Percentiles rank a stretch among this genome's conserved stretches.
Evolutionary conservation across 92 coral and sea anemone genomes (phyloP).

Genomic region (Bergia sp.): DNA sequence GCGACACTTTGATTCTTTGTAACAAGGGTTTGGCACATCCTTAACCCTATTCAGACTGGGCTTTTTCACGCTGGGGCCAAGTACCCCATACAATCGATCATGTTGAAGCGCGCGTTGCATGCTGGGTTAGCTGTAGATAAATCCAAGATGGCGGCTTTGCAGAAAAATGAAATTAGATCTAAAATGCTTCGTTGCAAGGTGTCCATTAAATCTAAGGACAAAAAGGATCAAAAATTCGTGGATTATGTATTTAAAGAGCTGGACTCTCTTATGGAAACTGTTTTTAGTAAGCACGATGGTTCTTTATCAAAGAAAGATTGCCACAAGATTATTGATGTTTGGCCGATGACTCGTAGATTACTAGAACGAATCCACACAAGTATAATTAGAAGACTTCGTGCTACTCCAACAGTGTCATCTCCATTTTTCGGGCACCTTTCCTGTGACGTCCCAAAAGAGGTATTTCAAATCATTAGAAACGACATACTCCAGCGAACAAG

Average conservation of each 20-base stretch:
- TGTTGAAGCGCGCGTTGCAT: too few species aligned
- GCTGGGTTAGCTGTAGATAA: too few species aligned
- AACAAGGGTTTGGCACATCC: too few species aligned
- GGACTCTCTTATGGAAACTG: slow-evolving; percentile 41
- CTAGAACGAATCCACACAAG: slow-evolving; percentile 32
- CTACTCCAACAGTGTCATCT: slow-evolving; percentile 32
- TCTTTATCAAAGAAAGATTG: slow-evolving; percentile 31
- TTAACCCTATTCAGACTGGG: too few species aligned
- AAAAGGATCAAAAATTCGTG: background rate
- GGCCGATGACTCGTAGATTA: slow-evolving; percentile 36
- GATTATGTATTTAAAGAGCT: background rate
- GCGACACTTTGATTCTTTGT: too few species aligned
- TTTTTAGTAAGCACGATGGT: slow-evolving; percentile 41
- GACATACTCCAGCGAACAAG: background rate
- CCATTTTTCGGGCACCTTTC: slow-evolving; percentile 25
- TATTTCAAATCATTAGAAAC: slow-evolving; percentile 21
- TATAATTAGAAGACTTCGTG: slow-evolving; percentile 33
- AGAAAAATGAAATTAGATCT: too few species aligned
- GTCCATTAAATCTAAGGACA: background rate
- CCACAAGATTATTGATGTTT: slow-evolving; percentile 49
- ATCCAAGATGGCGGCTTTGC: too few species aligned
- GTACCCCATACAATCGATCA: too few species aligned
- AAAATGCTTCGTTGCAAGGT: background rate
- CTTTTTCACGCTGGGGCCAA: too few species aligned
- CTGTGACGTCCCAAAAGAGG: slow-evolving; percentile 28